Percentiles rank a stretch among this genome's conserved stretches.
Evolutionary conservation across 2,113 vertebrate genomes (phyloP).

Genomic region (Alligator sinensis): DNA sequence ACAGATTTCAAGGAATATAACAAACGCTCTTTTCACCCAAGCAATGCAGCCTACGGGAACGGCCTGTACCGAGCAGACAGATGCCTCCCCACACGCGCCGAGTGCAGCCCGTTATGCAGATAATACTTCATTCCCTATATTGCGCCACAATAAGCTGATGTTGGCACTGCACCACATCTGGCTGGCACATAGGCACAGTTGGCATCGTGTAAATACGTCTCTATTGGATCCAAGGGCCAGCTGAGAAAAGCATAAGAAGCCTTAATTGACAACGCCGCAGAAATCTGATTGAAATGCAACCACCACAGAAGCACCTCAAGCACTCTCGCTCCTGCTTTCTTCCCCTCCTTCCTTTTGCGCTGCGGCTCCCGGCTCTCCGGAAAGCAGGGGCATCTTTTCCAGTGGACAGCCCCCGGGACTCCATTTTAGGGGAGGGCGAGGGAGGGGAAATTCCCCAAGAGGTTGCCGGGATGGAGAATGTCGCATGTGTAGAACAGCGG

Average conservation of each 20-base stretch:
- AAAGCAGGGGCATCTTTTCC: not conserved
- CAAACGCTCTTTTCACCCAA: not conserved
- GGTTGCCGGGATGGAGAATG: conserved; percentile 10
- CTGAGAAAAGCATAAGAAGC: conserved; percentile 15
- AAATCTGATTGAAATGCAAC: not conserved
- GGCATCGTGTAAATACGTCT: conserved; percentile 30
- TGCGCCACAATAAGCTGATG: not conserved
- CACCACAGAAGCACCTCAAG: not conserved
- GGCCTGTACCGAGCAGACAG: not conserved
- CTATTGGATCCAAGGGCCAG: not conserved
- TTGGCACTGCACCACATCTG: conserved; percentile 43
- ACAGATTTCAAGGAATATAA: not conserved
- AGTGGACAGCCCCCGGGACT: not conserved
- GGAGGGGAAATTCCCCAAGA: not conserved
- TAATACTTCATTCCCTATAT: conserved; percentile 9
- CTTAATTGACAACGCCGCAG: not conserved
- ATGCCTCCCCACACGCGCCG: not conserved
- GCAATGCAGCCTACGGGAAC: not conserved
- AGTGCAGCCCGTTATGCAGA: not conserved
- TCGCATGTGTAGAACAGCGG: conserved; percentile 29
- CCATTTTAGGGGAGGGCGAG: not conserved
- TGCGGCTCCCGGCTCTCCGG: not conserved
- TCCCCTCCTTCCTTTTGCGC: not conserved
- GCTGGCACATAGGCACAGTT: not conserved
- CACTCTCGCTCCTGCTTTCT: not conserved